These are phyloP conservation scores for Cephonodes hylas DNA, from an alignment of 2,888 invertebrate species.

Conservation along the genomic window DNA sequence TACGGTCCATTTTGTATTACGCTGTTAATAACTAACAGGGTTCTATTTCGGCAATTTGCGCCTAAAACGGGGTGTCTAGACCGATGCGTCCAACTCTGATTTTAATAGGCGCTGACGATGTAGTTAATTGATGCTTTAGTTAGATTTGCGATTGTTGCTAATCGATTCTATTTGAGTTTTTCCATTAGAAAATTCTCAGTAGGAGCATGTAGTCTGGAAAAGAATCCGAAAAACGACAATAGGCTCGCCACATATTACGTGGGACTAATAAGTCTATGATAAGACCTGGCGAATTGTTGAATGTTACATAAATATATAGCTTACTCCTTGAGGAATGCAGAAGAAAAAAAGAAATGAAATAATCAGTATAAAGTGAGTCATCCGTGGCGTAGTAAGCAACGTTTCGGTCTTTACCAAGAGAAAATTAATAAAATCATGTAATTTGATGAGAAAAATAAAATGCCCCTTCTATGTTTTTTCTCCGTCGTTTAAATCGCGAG, in stretches of 20 bases:
- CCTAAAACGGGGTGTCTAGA: constrained; percentile 28
- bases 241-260: no score
- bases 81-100: constrained; percentile 25
- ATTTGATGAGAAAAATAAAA: not conserved
- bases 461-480: constrained; percentile 25
- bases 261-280: no score
- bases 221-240: no score
- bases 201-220: not conserved
- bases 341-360: no score
- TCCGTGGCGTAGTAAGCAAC: no score
- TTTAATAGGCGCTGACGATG: constrained; percentile 32
- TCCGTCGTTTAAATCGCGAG: constrained; percentile 53
- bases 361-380: no score
- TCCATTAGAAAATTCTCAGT: not conserved
- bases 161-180: not conserved
- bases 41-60: constrained; percentile 23
- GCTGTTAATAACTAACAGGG: constrained; percentile 18
- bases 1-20: constrained; percentile 4
- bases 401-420: no score
- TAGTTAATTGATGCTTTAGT: constrained; percentile 23
- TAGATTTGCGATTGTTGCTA: not conserved
- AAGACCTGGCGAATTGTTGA: no score
- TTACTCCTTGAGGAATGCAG: no score
- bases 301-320: no score
- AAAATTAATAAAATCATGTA: not conserved